Conservation (phyloP, 2,113 vertebrate species). For the Aix galericulata region DNA sequence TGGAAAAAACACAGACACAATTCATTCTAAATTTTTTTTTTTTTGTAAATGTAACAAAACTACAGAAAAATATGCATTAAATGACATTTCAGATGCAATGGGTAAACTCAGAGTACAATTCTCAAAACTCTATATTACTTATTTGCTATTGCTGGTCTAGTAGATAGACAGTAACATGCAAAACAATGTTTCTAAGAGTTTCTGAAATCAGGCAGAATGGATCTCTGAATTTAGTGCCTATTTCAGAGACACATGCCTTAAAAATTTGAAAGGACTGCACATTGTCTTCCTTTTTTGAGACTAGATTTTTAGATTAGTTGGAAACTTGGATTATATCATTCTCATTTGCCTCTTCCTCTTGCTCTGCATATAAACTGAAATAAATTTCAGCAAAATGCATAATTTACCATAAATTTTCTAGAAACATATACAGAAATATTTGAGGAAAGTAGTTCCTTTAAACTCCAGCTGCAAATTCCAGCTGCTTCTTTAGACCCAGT, state of each 20-base stretch:
- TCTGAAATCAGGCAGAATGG: not conserved
- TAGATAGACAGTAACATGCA: not conserved
- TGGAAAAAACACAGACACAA: rapidly evolving
- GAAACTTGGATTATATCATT: not conserved
- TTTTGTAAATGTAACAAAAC: not conserved
- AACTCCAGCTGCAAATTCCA: not conserved
- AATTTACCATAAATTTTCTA: not conserved
- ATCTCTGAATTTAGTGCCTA: not conserved
- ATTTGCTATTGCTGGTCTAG: not conserved
- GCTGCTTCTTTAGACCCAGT: not conserved
- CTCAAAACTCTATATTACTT: not conserved
- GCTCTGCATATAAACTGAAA: not conserved
- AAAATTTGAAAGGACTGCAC: not conserved
- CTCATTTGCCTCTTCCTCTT: not conserved
- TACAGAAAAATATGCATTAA: not conserved
- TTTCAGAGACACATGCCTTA: not conserved
- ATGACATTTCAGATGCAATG: not conserved
- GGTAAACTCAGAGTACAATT: not conserved
- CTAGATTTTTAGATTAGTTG: not conserved
- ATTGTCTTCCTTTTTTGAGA: constrained; percentile 18
- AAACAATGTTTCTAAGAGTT: not conserved
- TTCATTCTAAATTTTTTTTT: not conserved
- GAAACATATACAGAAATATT: not conserved
- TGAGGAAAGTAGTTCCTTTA: not conserved
- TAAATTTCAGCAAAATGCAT: not conserved